phyloP scores from a whole-genome alignment of 2,888 invertebrate genomes.

The Acrobasis consociella region DNA sequence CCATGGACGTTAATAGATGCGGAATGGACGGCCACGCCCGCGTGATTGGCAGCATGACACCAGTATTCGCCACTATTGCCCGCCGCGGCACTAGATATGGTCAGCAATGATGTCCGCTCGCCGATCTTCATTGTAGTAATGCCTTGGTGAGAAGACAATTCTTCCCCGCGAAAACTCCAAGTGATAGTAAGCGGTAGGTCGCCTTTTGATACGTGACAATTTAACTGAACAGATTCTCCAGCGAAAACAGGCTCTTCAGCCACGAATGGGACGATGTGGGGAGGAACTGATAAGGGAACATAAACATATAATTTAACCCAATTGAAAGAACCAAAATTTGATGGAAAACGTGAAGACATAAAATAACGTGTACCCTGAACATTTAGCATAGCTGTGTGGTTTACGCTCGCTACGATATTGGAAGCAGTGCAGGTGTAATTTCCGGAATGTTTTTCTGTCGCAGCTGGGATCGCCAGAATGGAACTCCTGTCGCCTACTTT shows the following conservation, averaged over 20 bases:
- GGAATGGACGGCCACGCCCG: constrained; percentile 84
- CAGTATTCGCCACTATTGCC: constrained; percentile 88
- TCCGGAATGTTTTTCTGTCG: constrained; percentile 87
- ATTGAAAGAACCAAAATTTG: constrained; percentile 45
- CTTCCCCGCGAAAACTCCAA: constrained; percentile 88
- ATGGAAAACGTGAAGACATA: constrained; percentile 48
- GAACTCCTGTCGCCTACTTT: constrained; percentile 84
- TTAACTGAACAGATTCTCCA: constrained; percentile 85
- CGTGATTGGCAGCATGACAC: constrained; percentile 86
- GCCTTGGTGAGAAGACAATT: constrained; percentile 79
- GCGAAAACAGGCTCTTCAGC: constrained; percentile 85
- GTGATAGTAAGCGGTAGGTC: constrained; percentile 87
- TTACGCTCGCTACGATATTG: constrained; percentile 86
- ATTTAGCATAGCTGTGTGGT: constrained; percentile 84
- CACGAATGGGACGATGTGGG: constrained; percentile 84
- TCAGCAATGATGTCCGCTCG: constrained; percentile 85
- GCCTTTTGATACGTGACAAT: constrained; percentile 85
- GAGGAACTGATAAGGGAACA: constrained; percentile 77
- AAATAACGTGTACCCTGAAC: constrained; percentile 84
- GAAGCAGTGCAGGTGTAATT: constrained; percentile 89
- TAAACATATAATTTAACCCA: constrained; percentile 41
- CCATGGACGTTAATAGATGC: constrained; percentile 86
- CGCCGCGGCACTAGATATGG: constrained; percentile 84
- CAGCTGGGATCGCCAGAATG: constrained; percentile 85
- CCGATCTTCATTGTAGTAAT: constrained; percentile 83